Conservation (phyloP, 2,888 invertebrate species). For the Agapostemon virescens region DNA sequence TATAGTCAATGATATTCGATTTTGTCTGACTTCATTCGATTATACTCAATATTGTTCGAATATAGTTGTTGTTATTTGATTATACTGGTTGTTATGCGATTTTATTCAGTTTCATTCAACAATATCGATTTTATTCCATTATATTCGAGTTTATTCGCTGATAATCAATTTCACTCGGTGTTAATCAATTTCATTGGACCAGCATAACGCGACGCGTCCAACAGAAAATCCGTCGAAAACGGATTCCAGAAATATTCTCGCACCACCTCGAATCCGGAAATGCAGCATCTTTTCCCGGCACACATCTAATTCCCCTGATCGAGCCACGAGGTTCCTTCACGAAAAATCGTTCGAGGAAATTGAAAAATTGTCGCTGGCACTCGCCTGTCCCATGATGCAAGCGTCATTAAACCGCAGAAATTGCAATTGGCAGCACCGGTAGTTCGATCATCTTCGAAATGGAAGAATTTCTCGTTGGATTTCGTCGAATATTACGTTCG, state of each 20-base stretch:
- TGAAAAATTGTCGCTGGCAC: background rate
- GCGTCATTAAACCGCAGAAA: background rate
- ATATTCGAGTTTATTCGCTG: no score
- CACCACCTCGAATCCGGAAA: background rate
- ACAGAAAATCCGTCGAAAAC: background rate
- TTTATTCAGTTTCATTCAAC: no score
- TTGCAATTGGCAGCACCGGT: slow-evolving; percentile 1
- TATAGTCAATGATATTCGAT: no score
- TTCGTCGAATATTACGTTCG: background rate
- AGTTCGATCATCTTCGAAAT: background rate
- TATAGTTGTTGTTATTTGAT: no score
- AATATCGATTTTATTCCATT: no score
- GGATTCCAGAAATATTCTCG: no score
- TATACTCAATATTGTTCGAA: no score
- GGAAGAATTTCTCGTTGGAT: background rate
- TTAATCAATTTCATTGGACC: no score
- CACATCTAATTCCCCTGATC: background rate
- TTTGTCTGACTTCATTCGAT: no score
- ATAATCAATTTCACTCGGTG: no score
- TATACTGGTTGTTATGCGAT: no score
- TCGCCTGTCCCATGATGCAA: slow-evolving; percentile 1
- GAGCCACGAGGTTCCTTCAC: background rate
- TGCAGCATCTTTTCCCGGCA: slow-evolving; percentile 1
- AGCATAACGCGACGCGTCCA: background rate
- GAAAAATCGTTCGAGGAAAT: background rate